Evolutionary conservation across 2,888 invertebrate genomes (phyloP), one percentile per base, ranked within the genome.

Genomic region (Harpagoxenus sublaevis): DNA sequence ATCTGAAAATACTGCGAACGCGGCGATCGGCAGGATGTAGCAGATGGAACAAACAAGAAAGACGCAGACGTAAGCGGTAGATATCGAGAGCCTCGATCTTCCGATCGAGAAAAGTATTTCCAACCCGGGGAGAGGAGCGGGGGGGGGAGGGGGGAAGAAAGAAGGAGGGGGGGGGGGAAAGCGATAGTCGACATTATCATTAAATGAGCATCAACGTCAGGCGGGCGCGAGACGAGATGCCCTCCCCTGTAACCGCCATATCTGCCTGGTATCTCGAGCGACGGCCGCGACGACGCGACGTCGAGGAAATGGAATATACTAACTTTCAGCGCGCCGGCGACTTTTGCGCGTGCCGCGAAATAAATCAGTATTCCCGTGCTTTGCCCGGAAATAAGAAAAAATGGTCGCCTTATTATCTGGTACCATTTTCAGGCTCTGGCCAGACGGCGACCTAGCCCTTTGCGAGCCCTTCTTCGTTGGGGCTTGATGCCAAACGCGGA

Each of bases 361-460:
- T 89, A 89, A 89, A 89, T 89, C 89, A 89, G 82, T 60, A 78
- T 89, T 88, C 88, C 84, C 55, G 83, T 53, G 75, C 70, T 57
- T 55, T 68, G 57, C 57, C 6, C n/a, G 83, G 57, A 86, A 90
- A 90, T 89, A 86, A 89, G 87, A 90, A 90, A 86, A 86, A 90
- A 86, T 81, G 75, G 74, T 53, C 62, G 63, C 18, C 88, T 89
- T 86, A 87, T 88, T 89, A 89, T 89, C 86, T 78, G 85, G 8
- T 68, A 83, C 48, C 63, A 70, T 35, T 86, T 35, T 39, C 63
- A 28, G 28, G 23, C 5, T 23, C 35, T 42, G 31, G 45, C 15
- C 57, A 60, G 71, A 79, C 57, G 48, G 39, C 57, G 71, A 48
- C 23, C 3, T 18, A 62, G 35, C 23, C 75, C 53, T 42, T 57